Percentiles rank a stretch among this genome's conserved stretches.
Evolutionary conservation across 2,888 invertebrate species (phyloP).

Genomic region (Lithophane socia): DNA sequence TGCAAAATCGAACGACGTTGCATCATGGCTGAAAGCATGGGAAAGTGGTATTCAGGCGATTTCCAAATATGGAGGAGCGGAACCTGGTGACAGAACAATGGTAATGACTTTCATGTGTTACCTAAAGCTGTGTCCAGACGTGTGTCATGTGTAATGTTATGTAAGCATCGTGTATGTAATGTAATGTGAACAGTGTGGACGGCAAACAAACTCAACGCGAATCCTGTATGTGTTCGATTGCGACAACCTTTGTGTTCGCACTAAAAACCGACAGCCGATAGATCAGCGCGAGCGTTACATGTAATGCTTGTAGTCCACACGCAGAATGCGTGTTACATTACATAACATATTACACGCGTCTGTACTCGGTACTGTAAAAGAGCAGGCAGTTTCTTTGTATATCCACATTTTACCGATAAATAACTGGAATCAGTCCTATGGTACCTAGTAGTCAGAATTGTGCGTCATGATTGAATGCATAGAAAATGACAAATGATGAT

Average conservation of each 20-base stretch:
- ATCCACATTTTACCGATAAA: background rate
- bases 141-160: background rate
- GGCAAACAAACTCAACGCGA: background rate
- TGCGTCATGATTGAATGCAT: background rate
- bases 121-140: background rate
- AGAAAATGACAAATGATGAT: background rate
- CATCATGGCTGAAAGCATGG: slow-evolving; percentile 90
- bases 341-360: background rate
- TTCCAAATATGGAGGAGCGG: slow-evolving; percentile 93
- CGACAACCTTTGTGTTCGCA: background rate
- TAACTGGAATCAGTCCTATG: background rate
- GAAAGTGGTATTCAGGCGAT: slow-evolving; percentile 90
- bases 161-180: no score
- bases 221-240: background rate
- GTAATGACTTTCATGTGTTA: slow-evolving; percentile 78
- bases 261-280: background rate
- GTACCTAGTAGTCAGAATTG: background rate
- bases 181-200: background rate
- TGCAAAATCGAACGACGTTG: slow-evolving; percentile 68
- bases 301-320: background rate
- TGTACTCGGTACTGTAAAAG: background rate
- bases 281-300: background rate
- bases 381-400: background rate
- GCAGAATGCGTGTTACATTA: background rate
- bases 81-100: slow-evolving; percentile 94